phyloP scores from a whole-genome alignment of 2,113 vertebrate genomes.

The Picathartes gymnocephalus region DNA sequence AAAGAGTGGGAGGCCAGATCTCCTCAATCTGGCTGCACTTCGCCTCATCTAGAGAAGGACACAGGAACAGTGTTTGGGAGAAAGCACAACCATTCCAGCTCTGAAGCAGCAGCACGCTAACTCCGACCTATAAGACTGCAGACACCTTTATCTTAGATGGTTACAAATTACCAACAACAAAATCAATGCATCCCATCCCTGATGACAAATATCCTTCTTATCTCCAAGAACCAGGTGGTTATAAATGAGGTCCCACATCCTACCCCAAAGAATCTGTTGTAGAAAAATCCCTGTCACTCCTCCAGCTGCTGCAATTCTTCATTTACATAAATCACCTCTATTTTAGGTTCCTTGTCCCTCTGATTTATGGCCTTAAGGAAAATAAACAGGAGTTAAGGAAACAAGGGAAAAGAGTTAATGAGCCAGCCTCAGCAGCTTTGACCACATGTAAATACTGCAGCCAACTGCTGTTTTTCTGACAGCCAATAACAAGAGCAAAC shows the following conservation, averaged over 20 bases:
- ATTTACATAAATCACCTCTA: background rate
- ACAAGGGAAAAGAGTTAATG: slow-evolving; percentile 4
- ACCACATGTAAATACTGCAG: slow-evolving; percentile 28
- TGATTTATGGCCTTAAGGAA: slow-evolving; percentile 28
- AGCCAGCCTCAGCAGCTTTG: background rate
- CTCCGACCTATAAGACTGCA: background rate
- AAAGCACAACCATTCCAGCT: background rate
- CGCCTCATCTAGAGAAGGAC: background rate
- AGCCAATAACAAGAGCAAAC: slow-evolving; percentile 3
- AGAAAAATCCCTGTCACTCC: background rate
- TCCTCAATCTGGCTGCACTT: background rate
- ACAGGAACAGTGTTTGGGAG: background rate
- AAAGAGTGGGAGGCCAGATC: background rate
- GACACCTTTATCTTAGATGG: background rate
- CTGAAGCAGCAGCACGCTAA: background rate
- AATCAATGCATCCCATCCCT: background rate
- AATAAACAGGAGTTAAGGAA: slow-evolving; percentile 22
- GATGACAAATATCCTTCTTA: background rate
- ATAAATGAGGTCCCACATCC: background rate
- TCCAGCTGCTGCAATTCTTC: background rate
- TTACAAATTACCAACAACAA: slow-evolving; percentile 28
- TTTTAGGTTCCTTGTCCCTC: background rate
- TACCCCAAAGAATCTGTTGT: background rate
- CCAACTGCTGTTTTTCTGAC: background rate
- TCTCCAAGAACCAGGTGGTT: background rate